Percentiles rank a stretch among this genome's conserved stretches.
phyloP scores from a whole-genome alignment of 2,888 invertebrate species.

The Pachydiplax longipennis region DNA sequence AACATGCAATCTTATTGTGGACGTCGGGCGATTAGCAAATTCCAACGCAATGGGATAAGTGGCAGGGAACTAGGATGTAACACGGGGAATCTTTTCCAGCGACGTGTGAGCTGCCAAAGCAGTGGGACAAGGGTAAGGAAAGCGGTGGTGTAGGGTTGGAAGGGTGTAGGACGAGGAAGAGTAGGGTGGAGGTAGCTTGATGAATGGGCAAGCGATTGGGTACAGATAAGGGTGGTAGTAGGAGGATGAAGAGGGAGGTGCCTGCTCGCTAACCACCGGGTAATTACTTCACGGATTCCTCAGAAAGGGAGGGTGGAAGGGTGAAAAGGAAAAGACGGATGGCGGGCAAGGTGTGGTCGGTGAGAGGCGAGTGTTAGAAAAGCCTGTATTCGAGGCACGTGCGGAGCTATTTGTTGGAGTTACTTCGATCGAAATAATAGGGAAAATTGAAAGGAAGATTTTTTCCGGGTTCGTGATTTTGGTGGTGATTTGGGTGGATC shows the following conservation, averaged over 20 bases:
- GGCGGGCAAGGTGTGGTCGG: conserved; percentile 12
- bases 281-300: conserved; percentile 42
- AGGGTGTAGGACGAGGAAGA: background rate
- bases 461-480: too few relatives aligned
- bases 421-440: background rate
- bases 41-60: conserved; percentile 37
- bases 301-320: conserved; percentile 27
- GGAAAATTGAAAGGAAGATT: background rate
- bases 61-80: conserved; percentile 27
- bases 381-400: background rate
- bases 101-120: background rate
- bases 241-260: background rate
- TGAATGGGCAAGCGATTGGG: conserved; percentile 29
- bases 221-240: background rate
- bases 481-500: too few relatives aligned
- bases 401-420: background rate
- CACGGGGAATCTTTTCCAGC: background rate
- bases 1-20: conserved; percentile 42
- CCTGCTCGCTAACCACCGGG: conserved; percentile 42
- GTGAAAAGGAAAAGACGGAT: background rate
- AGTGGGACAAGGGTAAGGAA: background rate
- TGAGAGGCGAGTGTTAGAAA: background rate
- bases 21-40: conserved; percentile 10
- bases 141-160: background rate
- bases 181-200: conserved; percentile 8